A percentile compares a stretch with the other conserved stretches of the same genome.
These are phyloP conservation scores for Pristiophorus japonicus DNA, from an alignment of 2,113 vertebrate species.

Conservation along the genomic window DNA sequence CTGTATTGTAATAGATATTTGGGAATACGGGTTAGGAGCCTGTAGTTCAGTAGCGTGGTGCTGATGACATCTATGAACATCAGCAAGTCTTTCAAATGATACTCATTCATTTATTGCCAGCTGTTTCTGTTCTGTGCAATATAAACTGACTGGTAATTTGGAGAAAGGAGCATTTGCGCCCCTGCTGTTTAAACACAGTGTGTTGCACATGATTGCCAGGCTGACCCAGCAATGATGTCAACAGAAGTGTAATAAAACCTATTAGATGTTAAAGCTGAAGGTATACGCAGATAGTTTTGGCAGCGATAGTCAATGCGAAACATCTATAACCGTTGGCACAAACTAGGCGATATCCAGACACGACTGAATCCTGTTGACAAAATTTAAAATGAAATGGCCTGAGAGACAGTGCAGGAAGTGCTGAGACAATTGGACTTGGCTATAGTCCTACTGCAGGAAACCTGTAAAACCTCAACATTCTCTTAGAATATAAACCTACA, in stretches of 20 bases:
- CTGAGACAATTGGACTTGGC: neutral
- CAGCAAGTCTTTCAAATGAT: neutral
- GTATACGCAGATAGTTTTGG: neutral
- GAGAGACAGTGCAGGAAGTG: neutral
- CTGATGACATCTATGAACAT: neutral
- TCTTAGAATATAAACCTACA: neutral
- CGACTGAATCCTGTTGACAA: neutral
- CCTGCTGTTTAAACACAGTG: neutral
- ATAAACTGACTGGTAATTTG: neutral
- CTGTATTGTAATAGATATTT: neutral
- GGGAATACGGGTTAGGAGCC: neutral
- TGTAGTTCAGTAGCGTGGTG: neutral
- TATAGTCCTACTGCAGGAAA: neutral
- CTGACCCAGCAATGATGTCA: neutral
- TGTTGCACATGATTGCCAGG: neutral
- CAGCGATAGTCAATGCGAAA: neutral
- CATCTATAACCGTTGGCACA: neutral
- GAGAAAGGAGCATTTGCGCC: neutral
- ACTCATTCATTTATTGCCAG: neutral
- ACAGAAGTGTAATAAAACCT: neutral
- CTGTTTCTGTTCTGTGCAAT: neutral
- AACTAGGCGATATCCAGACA: neutral
- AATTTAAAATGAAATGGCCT: neutral
- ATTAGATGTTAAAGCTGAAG: neutral
- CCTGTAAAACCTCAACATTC: neutral